These are phyloP conservation scores for Columbina picui DNA, from an alignment of 2,113 vertebrate species.

Conservation along the genomic window DNA sequence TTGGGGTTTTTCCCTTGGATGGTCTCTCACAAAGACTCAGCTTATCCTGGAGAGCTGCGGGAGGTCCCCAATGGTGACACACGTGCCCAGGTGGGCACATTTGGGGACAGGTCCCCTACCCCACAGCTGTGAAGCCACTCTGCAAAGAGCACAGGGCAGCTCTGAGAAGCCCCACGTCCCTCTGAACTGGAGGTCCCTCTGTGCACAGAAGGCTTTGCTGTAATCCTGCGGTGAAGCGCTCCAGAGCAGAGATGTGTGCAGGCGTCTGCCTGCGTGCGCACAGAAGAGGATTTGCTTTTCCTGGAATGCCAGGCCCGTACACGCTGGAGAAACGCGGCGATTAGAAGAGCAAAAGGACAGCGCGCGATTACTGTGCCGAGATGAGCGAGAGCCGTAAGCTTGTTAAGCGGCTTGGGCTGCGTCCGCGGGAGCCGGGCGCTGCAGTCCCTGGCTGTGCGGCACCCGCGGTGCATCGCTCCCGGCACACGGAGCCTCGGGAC, in stretches of 20 bases:
- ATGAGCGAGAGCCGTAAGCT: conserved; percentile 13
- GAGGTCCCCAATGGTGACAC: neutral
- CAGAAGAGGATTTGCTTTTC: conserved; percentile 16
- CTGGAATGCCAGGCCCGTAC: fast-evolving
- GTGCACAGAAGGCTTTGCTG: neutral
- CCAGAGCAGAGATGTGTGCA: fast-evolving
- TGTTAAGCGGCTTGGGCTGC: conserved; percentile 18
- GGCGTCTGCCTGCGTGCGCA: fast-evolving
- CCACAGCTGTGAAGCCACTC: fast-evolving
- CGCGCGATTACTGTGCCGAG: fast-evolving
- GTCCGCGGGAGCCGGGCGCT: neutral
- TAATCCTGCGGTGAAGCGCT: neutral
- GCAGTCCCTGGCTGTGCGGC: neutral
- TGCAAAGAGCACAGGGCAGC: fast-evolving
- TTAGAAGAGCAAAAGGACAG: conserved; percentile 40
- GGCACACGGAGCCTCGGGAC: neutral
- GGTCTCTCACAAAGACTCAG: fast-evolving
- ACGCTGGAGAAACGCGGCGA: neutral
- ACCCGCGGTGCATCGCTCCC: fast-evolving
- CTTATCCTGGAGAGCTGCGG: neutral
- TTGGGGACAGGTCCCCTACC: neutral
- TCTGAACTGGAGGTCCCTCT: fast-evolving
- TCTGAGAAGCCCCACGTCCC: neutral
- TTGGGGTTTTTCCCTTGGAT: neutral
- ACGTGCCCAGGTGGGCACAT: fast-evolving